Evolutionary conservation across 2,888 invertebrate species (phyloP).

Genomic region (Campoplex capitator): DNA sequence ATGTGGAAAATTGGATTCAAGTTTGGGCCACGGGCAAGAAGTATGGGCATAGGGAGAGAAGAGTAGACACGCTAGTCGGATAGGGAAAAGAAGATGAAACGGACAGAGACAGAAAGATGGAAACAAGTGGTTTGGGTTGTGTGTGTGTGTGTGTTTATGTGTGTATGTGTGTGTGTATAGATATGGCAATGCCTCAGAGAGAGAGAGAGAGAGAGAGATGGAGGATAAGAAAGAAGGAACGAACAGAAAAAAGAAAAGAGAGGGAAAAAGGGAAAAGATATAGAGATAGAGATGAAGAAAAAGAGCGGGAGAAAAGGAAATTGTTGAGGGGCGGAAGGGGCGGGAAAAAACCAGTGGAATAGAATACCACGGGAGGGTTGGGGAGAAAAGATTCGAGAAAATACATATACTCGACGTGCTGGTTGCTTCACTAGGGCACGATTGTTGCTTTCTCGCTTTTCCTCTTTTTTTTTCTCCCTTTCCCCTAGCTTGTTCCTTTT

Average conservation of each 20-base stretch:
- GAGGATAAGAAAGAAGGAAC: conserved; percentile 14
- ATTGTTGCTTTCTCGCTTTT: conserved; percentile 33
- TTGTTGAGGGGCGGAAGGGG: conserved; percentile 13
- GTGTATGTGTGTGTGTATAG: background rate
- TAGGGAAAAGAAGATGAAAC: conserved; percentile 62
- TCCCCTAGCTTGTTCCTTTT: conserved; percentile 26
- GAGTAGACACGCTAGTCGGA: conserved; percentile 22
- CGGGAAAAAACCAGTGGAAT: conserved; percentile 49
- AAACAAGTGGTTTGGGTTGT: conserved; percentile 29
- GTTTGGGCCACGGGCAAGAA: conserved; percentile 75
- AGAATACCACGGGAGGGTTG: conserved; percentile 54
- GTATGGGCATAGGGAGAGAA: conserved; percentile 57
- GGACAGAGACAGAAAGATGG: conserved; percentile 55
- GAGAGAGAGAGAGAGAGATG: conserved; percentile 14
- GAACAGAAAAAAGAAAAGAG: background rate
- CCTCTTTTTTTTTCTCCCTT: conserved; percentile 10
- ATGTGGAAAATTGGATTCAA: conserved; percentile 83
- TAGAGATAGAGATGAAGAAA: conserved; percentile 19
- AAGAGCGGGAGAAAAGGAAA: conserved; percentile 66
- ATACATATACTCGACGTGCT: conserved; percentile 33
- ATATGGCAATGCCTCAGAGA: conserved; percentile 28
- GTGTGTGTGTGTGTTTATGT: background rate
- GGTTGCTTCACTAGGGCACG: conserved; percentile 27
- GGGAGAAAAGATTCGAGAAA: conserved; percentile 29
- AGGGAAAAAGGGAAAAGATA: conserved; percentile 31